These are phyloP conservation scores for Drosophila recens DNA, from an alignment of 2,888 invertebrate genomes.

Conservation along the genomic window DNA sequence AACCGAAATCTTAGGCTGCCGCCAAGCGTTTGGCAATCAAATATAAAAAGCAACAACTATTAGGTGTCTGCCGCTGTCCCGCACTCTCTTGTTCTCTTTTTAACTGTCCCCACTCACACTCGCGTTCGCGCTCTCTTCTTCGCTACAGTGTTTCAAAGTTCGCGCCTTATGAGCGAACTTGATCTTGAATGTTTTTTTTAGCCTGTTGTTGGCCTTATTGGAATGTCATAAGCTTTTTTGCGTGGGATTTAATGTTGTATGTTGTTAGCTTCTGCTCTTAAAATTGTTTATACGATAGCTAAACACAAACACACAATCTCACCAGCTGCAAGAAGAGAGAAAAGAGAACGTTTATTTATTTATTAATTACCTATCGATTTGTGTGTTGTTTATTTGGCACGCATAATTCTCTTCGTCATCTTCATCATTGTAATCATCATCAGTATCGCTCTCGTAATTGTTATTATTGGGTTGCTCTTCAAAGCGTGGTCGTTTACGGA, in stretches of 20 bases:
- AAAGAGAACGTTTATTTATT: constrained; percentile 57
- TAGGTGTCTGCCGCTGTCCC: constrained; percentile 3
- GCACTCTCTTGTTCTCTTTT: not conserved
- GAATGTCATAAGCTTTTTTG: constrained; percentile 70
- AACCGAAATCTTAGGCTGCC: constrained; percentile 28
- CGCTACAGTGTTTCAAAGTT: constrained; percentile 39
- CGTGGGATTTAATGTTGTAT: constrained; percentile 56
- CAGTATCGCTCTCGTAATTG: constrained; percentile 24
- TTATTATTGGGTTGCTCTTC: constrained; percentile 56
- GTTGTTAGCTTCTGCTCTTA: constrained; percentile 45
- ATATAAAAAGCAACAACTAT: constrained; percentile 4
- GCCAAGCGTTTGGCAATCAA: constrained; percentile 17
- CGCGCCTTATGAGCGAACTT: constrained; percentile 39
- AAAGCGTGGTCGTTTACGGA: constrained; percentile 82
- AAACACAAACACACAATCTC: constrained; percentile 37
- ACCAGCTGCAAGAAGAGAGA: constrained; percentile 72
- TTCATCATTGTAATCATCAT: constrained; percentile 37
- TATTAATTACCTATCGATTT: constrained; percentile 76
- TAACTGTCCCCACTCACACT: not conserved
- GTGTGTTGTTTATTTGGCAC: constrained; percentile 42
- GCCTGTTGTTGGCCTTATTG: constrained; percentile 44
- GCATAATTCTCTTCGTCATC: constrained; percentile 34
- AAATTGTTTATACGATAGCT: constrained; percentile 47
- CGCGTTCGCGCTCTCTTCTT: not conserved
- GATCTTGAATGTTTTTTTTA: constrained; percentile 33